phyloP scores from a whole-genome alignment of 2,888 invertebrate species.

The Eristalis tenax region DNA sequence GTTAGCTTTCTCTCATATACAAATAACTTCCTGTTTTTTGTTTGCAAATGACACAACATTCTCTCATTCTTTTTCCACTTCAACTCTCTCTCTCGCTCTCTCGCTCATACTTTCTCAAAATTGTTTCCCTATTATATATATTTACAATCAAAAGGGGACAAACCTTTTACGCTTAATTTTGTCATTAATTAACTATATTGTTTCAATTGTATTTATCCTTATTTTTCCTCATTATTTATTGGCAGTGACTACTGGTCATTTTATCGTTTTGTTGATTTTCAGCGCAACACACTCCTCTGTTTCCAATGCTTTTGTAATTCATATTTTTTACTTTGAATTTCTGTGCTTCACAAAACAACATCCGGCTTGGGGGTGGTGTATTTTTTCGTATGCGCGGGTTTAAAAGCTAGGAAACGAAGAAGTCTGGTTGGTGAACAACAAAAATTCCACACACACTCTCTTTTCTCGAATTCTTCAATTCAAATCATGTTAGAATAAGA shows the following conservation, averaged over 20 bases:
- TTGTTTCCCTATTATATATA: constrained; percentile 54
- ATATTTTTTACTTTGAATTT: background rate
- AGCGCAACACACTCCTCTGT: constrained; percentile 50
- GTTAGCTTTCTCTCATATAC: constrained; percentile 13
- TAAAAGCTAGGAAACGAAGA: constrained; percentile 16
- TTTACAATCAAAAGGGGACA: constrained; percentile 62
- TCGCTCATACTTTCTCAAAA: background rate
- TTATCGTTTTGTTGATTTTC: constrained; percentile 68
- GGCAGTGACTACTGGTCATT: constrained; percentile 76
- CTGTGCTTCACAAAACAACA: constrained; percentile 2
- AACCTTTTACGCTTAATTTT: constrained; percentile 30
- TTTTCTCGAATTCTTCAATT: constrained; percentile 52
- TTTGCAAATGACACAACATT: constrained; percentile 21
- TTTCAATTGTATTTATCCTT: constrained; percentile 41
- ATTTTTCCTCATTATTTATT: constrained; percentile 71
- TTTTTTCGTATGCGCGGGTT: background rate
- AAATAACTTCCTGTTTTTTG: background rate
- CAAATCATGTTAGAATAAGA: constrained; percentile 14
- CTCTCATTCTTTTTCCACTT: background rate
- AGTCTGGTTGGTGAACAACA: constrained; percentile 47
- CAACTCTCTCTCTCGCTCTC: background rate
- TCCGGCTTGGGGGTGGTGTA: background rate
- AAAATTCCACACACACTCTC: constrained; percentile 41
- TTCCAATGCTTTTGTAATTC: constrained; percentile 7
- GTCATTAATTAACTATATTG: constrained; percentile 60